Conservation (phyloP, 2,888 invertebrate genomes). For the Leptothorax acervorum region DNA sequence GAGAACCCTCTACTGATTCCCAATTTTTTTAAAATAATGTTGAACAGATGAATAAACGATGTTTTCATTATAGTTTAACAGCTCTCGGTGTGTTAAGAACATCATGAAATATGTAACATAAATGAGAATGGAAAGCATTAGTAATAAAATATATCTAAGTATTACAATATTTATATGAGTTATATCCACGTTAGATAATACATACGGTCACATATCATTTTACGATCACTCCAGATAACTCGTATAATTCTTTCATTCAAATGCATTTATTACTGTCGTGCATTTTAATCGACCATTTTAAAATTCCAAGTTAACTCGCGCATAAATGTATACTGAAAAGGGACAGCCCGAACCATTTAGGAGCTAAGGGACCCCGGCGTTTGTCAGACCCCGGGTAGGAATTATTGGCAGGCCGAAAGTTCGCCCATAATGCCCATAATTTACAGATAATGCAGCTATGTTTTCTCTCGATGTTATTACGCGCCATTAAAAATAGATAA, state of each 20-base stretch:
- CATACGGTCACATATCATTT: neutral
- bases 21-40: slow-evolving; percentile 9
- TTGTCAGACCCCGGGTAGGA: neutral
- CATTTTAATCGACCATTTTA: slow-evolving; percentile 23
- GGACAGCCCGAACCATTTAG: neutral
- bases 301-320: slow-evolving; percentile 44
- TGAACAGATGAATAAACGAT: neutral
- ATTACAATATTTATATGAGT: slow-evolving; percentile 16
- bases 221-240: neutral
- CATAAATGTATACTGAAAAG: slow-evolving; percentile 26
- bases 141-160: neutral
- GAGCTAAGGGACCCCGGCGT: slow-evolving; percentile 20
- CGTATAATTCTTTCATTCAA: slow-evolving; percentile 25
- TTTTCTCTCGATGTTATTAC: slow-evolving; percentile 49
- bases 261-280: slow-evolving; percentile 8
- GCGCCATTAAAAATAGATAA: slow-evolving; percentile 59
- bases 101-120: neutral
- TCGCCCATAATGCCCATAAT: slow-evolving; percentile 12
- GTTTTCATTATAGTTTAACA: neutral
- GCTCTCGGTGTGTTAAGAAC: no score
- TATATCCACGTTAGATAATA: neutral
- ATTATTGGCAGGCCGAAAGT: slow-evolving; percentile 45
- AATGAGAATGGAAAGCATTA: neutral
- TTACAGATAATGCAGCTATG: slow-evolving; percentile 38
- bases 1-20: neutral